Evolutionary conservation across 2,113 vertebrate species (phyloP), one percentile per base, ranked within the genome.

Genomic region (Erpornis zantholeuca): DNA sequence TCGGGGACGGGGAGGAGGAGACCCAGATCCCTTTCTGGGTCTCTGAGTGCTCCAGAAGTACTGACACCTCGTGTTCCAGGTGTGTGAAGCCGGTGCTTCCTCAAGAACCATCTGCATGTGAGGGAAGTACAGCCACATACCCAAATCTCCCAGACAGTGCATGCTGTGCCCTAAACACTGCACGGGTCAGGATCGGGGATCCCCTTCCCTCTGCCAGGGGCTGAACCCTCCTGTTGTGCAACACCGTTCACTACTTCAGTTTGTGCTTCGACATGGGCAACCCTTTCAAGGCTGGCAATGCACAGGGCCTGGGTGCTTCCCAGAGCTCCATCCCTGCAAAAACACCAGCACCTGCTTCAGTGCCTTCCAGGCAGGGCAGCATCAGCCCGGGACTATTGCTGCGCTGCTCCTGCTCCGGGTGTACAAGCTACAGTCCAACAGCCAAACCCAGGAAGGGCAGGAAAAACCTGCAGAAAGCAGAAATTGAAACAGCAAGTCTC

Each of bases 171-270:
- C 59, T 5, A 0, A 79, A 12, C 25, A 3, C 38, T 7, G 10
- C 22, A 3, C 1, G 0, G 3, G 3, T 7, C 10, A 7, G 63
- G 71, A 40, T 0, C 2, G 12, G 61, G n/a, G 38, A 45, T 50
- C 80, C 44, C 11, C 3, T 47, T 56, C 86, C n/a, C 52, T 13
- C 2, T 1, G 0, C 1, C n/a, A 28, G 31, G 9, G 23, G 7
- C 28, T 21, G 11, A 24, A 31, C 33, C 19, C 38, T 64, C 59
- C 53, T 12, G 3, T 4, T 33, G 60, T 36, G 65, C 66, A 90
- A 72, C 17, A 3, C 79, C 3, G 13, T 16, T 68, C 25, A n/a
- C 0, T 33, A n/a, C n/a, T 57, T 54, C 5, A 13, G 15, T 66
- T 57, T 57, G 53, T 17, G 10, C 22, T 76, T 52, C 47, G n/a